Evolutionary conservation across 2,797 vertebrate genomes (phyloP), one percentile per base, ranked within the genome.

Genomic region (Chaunax sp.): DNA sequence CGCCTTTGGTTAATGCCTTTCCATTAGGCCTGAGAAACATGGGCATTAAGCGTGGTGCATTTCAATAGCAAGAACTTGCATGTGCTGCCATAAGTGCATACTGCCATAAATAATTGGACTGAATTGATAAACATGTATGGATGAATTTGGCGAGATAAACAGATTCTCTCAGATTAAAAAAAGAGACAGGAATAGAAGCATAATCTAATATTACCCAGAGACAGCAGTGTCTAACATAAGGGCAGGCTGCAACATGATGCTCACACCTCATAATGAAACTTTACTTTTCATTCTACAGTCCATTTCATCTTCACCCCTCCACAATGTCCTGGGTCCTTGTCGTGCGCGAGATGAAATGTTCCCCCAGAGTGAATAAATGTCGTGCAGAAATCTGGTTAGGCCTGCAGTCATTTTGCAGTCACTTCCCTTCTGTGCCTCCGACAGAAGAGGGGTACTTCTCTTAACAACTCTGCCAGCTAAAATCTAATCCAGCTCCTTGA

Each of bases 221-320:
- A 73, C 63, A 74, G 69, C 60, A 50, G 65, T 30, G 41, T 69
- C 55, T 41, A 53, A 44, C 26, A 79, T 65, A 78, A 76, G 73
- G 55, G 28, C 53, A 3, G 57, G 47, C 45, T 51, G 57, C 72
- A 70, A 74, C 81, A 59, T 73, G 84, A 87, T 72, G 75, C 77
- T 81, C 82, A 82, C 68, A 80, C 77, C 67, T 87, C 73, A 59
- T 90, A 88, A 91, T 90, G 79, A 89, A 88, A 88, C 83, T 90
- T 90, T 85, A 75, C 84, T 91, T 93, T 90, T 91, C 83, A 86
- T 92, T 90, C 77, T 75, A 73, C 82, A 79, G 81, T 79, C 78
- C 80, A 84, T 87, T 85, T 84, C 52, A 74, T 88, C 75, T 84
- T 82, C 71, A 56, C 62, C 81, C 65, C 33, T 75, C 75, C 35